phyloP scores from a whole-genome alignment of 2,888 invertebrate species.

The Pachydiplax longipennis region DNA sequence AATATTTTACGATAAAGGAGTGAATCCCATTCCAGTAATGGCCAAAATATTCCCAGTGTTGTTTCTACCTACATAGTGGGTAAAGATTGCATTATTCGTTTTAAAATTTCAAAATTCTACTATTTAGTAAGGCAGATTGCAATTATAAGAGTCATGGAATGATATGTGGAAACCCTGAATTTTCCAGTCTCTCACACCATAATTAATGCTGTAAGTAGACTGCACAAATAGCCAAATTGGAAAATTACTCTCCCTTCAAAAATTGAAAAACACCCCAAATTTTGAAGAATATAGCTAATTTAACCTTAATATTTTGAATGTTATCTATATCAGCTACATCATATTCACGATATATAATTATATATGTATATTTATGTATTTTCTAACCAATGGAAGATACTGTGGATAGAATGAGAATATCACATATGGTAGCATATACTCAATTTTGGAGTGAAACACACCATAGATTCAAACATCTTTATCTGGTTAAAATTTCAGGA shows the following conservation, averaged over 20 bases:
- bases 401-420: conserved; percentile 7
- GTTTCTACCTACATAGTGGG: too few species aligned
- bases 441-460: background rate
- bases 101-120: background rate
- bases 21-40: background rate
- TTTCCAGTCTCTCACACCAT: too few species aligned
- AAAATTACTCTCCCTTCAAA: background rate
- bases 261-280: conserved; percentile 27
- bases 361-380: background rate
- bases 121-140: conserved; percentile 4
- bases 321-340: too few species aligned
- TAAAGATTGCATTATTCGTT: too few species aligned
- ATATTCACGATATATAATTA: background rate
- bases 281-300: background rate
- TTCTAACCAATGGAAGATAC: background rate
- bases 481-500: background rate
- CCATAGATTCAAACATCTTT: background rate
- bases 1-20: background rate
- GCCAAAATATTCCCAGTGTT: background rate
- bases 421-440: conserved; percentile 19
- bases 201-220: too few species aligned
- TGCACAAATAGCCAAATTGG: background rate
- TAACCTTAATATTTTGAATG: background rate
- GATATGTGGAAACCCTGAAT: conserved; percentile 17
- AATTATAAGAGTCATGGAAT: background rate